Base-by-base conservation (phyloP, 2,113 vertebrate species). In the Campylomormyrus numenius region DNA sequence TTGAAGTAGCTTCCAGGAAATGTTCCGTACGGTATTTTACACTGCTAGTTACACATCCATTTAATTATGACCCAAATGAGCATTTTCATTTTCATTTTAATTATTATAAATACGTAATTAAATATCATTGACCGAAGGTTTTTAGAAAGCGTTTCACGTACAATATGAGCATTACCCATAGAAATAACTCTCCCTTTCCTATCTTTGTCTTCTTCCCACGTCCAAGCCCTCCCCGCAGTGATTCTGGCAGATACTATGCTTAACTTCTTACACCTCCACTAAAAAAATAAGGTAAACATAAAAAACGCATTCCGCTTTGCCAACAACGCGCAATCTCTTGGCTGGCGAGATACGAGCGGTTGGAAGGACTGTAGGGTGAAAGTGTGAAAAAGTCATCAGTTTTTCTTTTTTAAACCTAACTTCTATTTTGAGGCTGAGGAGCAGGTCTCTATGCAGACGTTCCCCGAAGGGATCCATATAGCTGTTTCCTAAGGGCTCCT, bases 191-290 rank as follows among this genome's bases (percentile, higher is more conserved):
- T 39, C 31, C 84, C 45, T 15, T 87, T 62, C 5, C 62, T n/a
- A n/a, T 84, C 89, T 85, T 56, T 42, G 21, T 62, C 35, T 85
- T 89, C 89, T 50, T 85, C 52, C 80, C 53, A 85, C 52, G 3
- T 42, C 13, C 74, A 89, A 24, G 11, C 52, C 52, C 77, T 53
- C 52, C 39, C 17, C 52, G 19, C 50, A 48, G 24, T 83, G 35
- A 53, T 84, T 80, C 66, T 89, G 49, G 49, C 70, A 83, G 88
- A 19, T 56, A 49, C 88, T 50, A 49, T 77, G 88, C 48, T 80
- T 48, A 50, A 89, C 48, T 48, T 77, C 83, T 83, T 84, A 89
- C 88, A 89, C 88, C 74, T 84, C 74, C 50, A 24, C 70, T 56
- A 19, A 52, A 87, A 58, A 87, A 87, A 87, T 87, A 87, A 56